phyloP scores from a whole-genome alignment of 1,140 invertebrate genomes.

The Apis dorsata region DNA sequence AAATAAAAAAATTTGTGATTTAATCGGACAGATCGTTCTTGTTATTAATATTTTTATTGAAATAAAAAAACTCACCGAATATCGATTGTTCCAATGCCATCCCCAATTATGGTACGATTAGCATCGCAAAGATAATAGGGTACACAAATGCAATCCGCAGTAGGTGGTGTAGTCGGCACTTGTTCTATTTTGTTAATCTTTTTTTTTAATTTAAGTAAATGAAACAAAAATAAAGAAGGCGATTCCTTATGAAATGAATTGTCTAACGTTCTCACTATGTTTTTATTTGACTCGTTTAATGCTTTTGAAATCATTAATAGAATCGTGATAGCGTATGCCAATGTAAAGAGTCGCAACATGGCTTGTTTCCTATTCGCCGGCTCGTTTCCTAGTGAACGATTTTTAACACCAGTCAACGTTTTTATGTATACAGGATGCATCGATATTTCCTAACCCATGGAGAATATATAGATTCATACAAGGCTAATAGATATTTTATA shows the following conservation, averaged over 20 bases:
- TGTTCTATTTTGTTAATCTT: constrained; percentile 62
- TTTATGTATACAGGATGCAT: constrained; percentile 66
- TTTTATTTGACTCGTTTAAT: not conserved
- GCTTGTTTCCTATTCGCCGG: constrained; percentile 28
- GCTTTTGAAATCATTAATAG: not conserved
- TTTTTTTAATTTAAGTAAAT: constrained; percentile 69
- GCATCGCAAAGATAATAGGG: constrained; percentile 81
- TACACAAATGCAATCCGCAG: constrained; percentile 76
- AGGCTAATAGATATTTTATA: constrained; percentile 39
- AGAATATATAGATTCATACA: constrained; percentile 35
- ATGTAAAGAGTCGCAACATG: constrained; percentile 32
- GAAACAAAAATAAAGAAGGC: constrained; percentile 57
- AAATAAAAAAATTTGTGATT: too few relatives aligned
- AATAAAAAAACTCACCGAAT: constrained; percentile 72
- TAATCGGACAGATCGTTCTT: too few relatives aligned
- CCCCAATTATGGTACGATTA: constrained; percentile 79
- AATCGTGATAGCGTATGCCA: not conserved
- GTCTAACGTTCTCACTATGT: not conserved
- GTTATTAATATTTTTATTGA: not conserved
- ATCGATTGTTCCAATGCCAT: constrained; percentile 80
- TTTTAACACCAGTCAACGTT: constrained; percentile 47
- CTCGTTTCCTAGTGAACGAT: constrained; percentile 57
- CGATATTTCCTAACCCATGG: constrained; percentile 47
- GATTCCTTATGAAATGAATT: not conserved
- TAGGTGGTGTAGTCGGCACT: constrained; percentile 39